phyloP scores from a whole-genome alignment of 1,140 invertebrate species.

The Bradysia coprophila region DNA sequence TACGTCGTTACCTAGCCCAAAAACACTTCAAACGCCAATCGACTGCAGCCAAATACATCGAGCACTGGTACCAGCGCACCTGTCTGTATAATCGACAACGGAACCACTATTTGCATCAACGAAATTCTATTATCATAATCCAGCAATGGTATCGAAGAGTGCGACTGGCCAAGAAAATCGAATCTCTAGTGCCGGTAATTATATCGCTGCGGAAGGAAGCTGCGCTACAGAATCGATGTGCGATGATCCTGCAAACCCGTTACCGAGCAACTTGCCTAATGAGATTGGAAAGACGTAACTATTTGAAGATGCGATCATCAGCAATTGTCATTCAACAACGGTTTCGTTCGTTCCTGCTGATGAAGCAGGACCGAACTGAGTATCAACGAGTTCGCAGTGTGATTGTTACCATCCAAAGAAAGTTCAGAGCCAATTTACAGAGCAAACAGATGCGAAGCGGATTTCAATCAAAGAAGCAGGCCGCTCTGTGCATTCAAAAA shows the following conservation, averaged over 20 bases:
- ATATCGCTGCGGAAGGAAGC: not conserved
- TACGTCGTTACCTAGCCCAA: constrained; percentile 27
- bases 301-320: constrained; percentile 9
- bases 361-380: constrained; percentile 9
- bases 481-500: constrained; percentile 25
- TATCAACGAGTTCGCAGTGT: constrained; percentile 17
- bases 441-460: constrained; percentile 19
- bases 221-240: not conserved
- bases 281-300: constrained; percentile 10
- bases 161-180: not conserved
- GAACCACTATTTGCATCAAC: not conserved
- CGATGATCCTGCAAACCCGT: constrained; percentile 18
- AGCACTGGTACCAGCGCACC: constrained; percentile 22
- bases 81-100: constrained; percentile 5
- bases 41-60: too few relatives aligned
- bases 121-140: not conserved
- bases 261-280: constrained; percentile 10
- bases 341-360: constrained; percentile 21
- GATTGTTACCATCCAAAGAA: constrained; percentile 3
- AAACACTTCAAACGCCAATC: too few relatives aligned
- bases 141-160: constrained; percentile 4
- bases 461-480: constrained; percentile 20
- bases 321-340: constrained; percentile 19
- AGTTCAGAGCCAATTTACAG: constrained; percentile 15
- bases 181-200: not conserved